Evolutionary conservation across 2,888 invertebrate genomes (phyloP).

Genomic region (Andricus quercusramuli): DNA sequence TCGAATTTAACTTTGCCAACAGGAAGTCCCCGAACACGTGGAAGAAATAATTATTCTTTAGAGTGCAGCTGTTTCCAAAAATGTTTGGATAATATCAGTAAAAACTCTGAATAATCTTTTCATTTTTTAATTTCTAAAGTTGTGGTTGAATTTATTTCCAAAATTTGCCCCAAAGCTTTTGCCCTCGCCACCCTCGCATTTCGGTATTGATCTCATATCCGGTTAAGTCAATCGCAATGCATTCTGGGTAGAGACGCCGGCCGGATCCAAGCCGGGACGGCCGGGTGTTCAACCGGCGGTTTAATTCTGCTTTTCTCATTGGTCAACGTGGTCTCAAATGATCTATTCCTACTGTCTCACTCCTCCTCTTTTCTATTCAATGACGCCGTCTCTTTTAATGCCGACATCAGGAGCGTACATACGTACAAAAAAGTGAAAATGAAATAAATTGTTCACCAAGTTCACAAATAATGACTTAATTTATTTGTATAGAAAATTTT

Average conservation of each 20-base stretch:
- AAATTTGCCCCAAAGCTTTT: not conserved
- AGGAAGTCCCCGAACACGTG: not conserved
- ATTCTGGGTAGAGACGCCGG: not conserved
- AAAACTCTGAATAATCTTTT: not conserved
- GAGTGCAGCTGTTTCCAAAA: not conserved
- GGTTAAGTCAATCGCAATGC: not conserved
- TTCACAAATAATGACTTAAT: no score
- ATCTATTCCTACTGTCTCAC: not conserved
- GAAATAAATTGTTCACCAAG: no score
- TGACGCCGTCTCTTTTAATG: not conserved
- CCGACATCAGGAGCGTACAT: conserved; percentile 6
- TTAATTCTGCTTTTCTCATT: conserved; percentile 13
- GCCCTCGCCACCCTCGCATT: not conserved
- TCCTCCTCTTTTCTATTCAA: not conserved
- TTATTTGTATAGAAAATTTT: no score
- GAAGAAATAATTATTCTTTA: not conserved
- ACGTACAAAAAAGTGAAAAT: not conserved
- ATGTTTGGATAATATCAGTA: not conserved
- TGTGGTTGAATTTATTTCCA: not conserved
- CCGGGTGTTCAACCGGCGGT: not conserved
- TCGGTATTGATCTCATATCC: conserved; percentile 31
- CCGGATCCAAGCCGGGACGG: not conserved
- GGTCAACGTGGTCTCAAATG: not conserved
- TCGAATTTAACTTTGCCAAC: not conserved
- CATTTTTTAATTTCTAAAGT: not conserved